Evolutionary conservation across 1,140 invertebrate species (phyloP), one percentile per base, ranked within the genome.

Genomic region (Conus betulinus): DNA sequence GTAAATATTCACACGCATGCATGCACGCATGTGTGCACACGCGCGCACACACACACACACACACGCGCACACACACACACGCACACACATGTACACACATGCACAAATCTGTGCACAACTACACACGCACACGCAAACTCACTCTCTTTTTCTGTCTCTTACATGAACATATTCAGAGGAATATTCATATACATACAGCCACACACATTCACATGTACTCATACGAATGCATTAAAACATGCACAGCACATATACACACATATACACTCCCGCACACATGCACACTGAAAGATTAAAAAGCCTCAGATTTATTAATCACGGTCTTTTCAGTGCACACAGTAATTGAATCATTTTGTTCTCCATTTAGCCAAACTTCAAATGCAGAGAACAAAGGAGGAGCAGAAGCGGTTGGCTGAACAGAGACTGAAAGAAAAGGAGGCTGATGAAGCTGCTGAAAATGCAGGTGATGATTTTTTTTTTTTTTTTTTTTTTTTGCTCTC

Each of bases 371-470:
- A 79, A 17, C 5, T 51, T 87, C 20, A 63, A 51, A 25, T 25
- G 23, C 39, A 13, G 27, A 88, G n/a, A 71, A 57, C 87, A 84
- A 85, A 91, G 84, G 88, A 91, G 27, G 88, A 87, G 87, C 78
- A 90, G 85, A 89, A 90, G n/a, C 88, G 84, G 55, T 60, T 91
- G 81, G 86, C 84, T 67, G 89, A 90, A 52, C n/a, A 87, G 67
- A 89, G 88, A 88, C n/a, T 89, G 74, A 89, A 88, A 74, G 89
- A 91, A 52, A 92, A 89, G 57, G 89, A 92, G 87, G 91, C 85
- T 25, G 90, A 91, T 52, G 90, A 93, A 84, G 89, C 89, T 51
- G 88, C 88, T 27, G 87, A 92, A 88, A 93, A 93, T 92, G 88
- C 89, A 85, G 91, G 92, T 92, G 76, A 17, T 82, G 83, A 52